Evolutionary conservation across 2,113 vertebrate genomes (phyloP), one percentile per base, ranked within the genome.

Genomic region (Pitta sordida): DNA sequence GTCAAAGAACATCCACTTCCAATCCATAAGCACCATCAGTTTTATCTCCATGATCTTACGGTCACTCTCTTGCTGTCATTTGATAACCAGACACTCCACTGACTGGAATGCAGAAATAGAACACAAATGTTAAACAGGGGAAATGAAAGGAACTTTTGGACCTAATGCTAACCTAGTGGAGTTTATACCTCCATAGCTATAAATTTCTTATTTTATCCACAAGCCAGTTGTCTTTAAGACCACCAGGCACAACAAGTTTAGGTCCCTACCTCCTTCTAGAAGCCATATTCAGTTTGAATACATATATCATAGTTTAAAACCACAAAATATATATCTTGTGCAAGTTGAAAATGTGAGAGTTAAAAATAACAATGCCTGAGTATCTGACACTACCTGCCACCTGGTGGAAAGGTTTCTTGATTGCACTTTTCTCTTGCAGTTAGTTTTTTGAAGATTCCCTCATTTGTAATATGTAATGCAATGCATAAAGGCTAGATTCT

Each of bases 361-460:
- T 86, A 60, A 91, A 93, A 90, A 36, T 59, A 53, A 5, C 29
- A 46, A 5, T 39, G 34, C 8, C 13, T 24, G 16, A 32, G 46
- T 34, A 23, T 80, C 37, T 94, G 75, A 80, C 63, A 51, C 21
- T 59, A 83, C 79, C 85, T 93, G 71, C 68, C 88, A 94, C 83
- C 59, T 90, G 59, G 67, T 88, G 76, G 85, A 70, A 91, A 86
- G 9, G 11, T 58, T 83, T 86, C 30, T 76, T 51, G 73, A 55
- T 16, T 62, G 30, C 46, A 48, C 11, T 51, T 73, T 93, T 69
- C 9, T 63, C 32, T 73, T 69, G 4, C n/a, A n/a, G n/a, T n/a
- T n/a, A n/a, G 53, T 63, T 90, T 39, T 51, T 81, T n/a, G 3
- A 56, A 83, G 15, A 85, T 70, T 65, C 52, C 19, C 5, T 9